Evolutionary conservation across 2,888 invertebrate genomes (phyloP).

Genomic region (Chloroclysta siterata): DNA sequence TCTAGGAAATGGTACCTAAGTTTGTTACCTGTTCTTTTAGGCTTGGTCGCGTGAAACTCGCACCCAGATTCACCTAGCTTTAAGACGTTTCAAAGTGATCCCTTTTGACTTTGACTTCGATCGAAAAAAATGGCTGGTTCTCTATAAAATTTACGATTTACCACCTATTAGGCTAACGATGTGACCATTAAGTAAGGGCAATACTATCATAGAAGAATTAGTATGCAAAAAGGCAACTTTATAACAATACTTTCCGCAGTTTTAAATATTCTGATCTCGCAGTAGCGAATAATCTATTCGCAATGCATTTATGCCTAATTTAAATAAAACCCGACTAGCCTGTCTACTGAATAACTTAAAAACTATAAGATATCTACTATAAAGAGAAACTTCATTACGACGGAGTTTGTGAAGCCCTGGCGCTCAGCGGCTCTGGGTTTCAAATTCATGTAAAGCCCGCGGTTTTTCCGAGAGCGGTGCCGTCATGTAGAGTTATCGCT

Average conservation of each 20-base stretch:
- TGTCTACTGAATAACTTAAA: conserved; percentile 28
- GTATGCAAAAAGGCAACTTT: too few relatives aligned
- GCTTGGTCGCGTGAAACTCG: too few relatives aligned
- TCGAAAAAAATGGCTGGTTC: too few relatives aligned
- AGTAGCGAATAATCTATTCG: conserved; percentile 12
- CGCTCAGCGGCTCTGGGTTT: conserved; percentile 4
- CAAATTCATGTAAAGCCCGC: conserved; percentile 4
- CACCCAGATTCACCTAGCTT: too few relatives aligned
- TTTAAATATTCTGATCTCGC: conserved; percentile 6
- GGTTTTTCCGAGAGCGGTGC: not conserved
- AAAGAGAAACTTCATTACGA: conserved; percentile 23
- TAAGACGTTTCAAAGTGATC: too few relatives aligned
- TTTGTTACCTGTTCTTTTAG: too few relatives aligned
- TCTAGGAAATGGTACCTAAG: too few relatives aligned
- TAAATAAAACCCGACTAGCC: conserved; percentile 25
- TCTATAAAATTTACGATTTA: too few relatives aligned
- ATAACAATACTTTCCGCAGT: not conserved
- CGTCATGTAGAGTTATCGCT: not conserved
- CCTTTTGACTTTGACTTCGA: too few relatives aligned
- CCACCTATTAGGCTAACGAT: too few relatives aligned
- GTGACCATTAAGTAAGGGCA: too few relatives aligned
- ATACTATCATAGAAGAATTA: too few relatives aligned
- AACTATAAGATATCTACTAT: conserved; percentile 23
- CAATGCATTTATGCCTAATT: conserved; percentile 21
- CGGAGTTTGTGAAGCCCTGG: conserved; percentile 21